These are phyloP conservation scores for Caiman crocodilus DNA, from an alignment of 2,797 vertebrate genomes.

Conservation along the genomic window DNA sequence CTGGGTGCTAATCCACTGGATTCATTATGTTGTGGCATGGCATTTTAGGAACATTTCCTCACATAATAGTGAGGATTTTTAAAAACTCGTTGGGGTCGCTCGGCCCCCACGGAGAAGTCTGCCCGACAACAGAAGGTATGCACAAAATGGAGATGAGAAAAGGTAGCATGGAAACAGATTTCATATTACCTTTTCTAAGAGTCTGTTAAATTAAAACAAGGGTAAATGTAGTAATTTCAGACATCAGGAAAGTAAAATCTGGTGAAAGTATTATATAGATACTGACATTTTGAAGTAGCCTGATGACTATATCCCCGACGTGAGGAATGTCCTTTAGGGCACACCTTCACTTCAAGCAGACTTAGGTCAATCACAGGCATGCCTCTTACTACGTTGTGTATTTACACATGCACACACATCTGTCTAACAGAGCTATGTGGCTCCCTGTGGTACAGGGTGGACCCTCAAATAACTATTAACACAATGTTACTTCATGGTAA, in stretches of 20 bases:
- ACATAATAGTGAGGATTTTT: neutral
- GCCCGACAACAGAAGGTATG: neutral
- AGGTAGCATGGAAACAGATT: neutral
- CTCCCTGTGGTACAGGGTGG: neutral
- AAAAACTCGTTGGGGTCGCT: neutral
- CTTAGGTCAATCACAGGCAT: neutral
- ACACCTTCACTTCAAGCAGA: neutral
- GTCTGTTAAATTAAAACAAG: neutral
- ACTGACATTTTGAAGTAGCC: neutral
- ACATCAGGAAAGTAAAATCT: neutral
- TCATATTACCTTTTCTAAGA: neutral
- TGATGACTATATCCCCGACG: neutral
- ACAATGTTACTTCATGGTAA: conserved; percentile 2
- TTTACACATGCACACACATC: neutral
- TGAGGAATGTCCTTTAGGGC: neutral
- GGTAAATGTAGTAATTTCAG: neutral
- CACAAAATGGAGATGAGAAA: neutral
- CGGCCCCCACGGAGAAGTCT: neutral
- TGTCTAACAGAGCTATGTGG: too few species aligned
- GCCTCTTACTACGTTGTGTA: neutral
- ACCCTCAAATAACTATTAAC: conserved; percentile 17
- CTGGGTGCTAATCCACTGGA: neutral
- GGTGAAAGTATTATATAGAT: neutral
- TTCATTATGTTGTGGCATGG: neutral
- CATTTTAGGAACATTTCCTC: neutral